Evolutionary conservation across 2,888 invertebrate species (phyloP), one percentile per base, ranked within the genome.

Genomic region (Polyploca ridens): DNA sequence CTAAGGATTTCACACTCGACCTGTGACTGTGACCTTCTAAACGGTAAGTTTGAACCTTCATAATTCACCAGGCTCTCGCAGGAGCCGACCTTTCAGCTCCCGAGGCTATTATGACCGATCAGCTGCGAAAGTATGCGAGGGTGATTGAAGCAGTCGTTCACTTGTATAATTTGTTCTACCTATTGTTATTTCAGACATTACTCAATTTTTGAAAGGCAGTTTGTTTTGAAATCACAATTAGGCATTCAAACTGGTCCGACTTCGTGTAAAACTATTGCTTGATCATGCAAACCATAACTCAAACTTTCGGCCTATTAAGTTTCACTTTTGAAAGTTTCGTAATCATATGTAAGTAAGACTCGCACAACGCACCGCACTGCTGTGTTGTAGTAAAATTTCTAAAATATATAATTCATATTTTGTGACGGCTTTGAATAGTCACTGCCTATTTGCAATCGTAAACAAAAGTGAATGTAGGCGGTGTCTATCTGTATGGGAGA

Each of bases 391-490:
- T 54, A 19, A 54, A 54, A 19, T 54, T 54, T 54, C 49, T 49
- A 49, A 49, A 49, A 49, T 54, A 54, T 46, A 27, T 49, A 68
- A 69, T 68, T 70, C 67, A 69, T 72, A 69, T 19, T 44, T 19
- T 13, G 35, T 77, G 72, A 66, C 66, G 63, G 66, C 67, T 72
- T 27, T 70, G 66, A 67, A 68, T 58, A 78, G 67, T 70, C 67
- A 62, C 65, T 65, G 64, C 58, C 7, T 19, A 54, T 19, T 78
- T 70, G 73, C 76, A 81, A 77, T 83, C 81, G 80, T 89, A 88
- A 89, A 89, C 86, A 92, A 90, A 93, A 92, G 91, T 91, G 91
- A 93, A 91, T 89, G 93, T 91, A 87, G 89, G 89, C 76, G 86
- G 77, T 64, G 63, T n/a, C n/a, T 46, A 46, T 70, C 73, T 68